phyloP scores from a whole-genome alignment of 2,888 invertebrate species.

The Caprella mutica region DNA sequence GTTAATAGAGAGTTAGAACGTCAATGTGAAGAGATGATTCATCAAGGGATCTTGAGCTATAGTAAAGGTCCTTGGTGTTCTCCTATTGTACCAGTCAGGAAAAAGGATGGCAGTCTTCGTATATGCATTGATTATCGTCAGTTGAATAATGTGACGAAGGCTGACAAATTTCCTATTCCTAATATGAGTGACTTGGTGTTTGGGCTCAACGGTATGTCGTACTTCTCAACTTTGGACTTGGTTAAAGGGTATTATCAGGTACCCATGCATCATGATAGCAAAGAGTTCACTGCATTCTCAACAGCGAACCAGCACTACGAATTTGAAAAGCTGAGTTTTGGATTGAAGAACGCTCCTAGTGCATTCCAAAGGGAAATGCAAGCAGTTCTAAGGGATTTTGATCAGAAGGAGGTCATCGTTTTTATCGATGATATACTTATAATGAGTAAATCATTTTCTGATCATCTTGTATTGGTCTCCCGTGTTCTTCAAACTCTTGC shows the following conservation, averaged over 20 bases:
- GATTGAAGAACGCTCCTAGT: not conserved
- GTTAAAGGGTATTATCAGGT: not conserved
- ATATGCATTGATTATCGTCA: not conserved
- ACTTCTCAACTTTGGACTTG: not conserved
- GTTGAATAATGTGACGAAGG: slow-evolving; percentile 1
- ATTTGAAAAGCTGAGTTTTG: not conserved
- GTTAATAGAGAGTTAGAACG: not conserved
- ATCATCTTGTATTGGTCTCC: not conserved
- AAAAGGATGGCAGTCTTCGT: not conserved
- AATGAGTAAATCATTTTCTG: not conserved
- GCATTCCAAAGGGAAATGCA: not conserved
- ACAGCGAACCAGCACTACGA: not conserved
- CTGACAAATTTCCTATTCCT: not conserved
- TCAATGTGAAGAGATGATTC: slow-evolving; percentile 7
- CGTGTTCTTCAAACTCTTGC: not conserved
- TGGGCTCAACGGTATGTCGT: slow-evolving; percentile 1
- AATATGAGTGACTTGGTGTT: not conserved
- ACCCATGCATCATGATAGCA: not conserved
- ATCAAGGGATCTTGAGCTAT: not conserved
- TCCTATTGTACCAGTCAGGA: not conserved
- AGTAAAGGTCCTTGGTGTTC: slow-evolving; percentile 9
- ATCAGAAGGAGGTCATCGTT: not conserved
- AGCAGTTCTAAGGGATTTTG: not conserved
- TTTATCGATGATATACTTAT: not conserved
- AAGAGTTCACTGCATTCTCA: not conserved